Evolutionary conservation across 2,113 vertebrate genomes (phyloP).

Genomic region (Cyanoliseus patagonus): DNA sequence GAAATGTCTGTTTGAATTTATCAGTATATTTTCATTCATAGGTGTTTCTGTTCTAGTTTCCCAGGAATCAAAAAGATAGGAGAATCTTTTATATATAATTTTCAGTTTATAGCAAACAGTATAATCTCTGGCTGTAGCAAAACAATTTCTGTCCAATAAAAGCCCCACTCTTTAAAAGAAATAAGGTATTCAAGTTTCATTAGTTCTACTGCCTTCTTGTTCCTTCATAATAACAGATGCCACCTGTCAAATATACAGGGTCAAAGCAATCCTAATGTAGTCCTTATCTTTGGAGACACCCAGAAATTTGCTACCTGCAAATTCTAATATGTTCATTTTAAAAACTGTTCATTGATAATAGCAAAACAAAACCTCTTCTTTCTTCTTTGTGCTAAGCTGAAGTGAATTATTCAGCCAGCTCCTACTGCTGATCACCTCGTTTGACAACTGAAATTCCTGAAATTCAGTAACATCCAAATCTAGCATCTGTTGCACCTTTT

Average conservation of each 20-base stretch:
- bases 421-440: not conserved
- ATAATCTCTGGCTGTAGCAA: not conserved
- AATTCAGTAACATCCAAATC: not conserved
- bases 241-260: not conserved
- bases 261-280: not conserved
- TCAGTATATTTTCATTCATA: not conserved
- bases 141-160: not conserved
- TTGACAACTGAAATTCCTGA: not conserved
- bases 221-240: not conserved
- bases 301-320: not conserved
- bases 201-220: not conserved
- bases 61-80: not conserved
- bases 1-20: slow-evolving; percentile 57
- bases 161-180: not conserved
- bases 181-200: not conserved
- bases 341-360: not conserved
- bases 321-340: not conserved
- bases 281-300: not conserved
- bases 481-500: not conserved
- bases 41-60: slow-evolving; percentile 23
- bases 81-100: not conserved
- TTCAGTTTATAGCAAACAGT: not conserved
- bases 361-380: not conserved
- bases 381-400: not conserved
- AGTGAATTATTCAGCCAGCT: not conserved